These are phyloP conservation scores for Philopedon plagiatum DNA, from an alignment of 2,888 invertebrate genomes.

Conservation along the genomic window DNA sequence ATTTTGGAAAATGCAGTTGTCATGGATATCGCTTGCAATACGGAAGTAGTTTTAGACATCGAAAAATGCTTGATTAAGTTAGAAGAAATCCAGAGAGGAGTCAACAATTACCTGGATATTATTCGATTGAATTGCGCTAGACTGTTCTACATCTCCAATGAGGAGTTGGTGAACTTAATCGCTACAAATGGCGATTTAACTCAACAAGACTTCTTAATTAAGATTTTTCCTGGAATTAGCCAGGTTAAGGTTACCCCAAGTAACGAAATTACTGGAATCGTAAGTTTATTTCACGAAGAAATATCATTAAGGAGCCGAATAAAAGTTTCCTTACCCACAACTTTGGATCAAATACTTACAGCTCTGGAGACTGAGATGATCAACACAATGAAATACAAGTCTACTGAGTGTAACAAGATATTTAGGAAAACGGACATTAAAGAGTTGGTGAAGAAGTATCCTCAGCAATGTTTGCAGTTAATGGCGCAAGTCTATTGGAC, in stretches of 20 bases:
- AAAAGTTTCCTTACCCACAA: constrained; percentile 69
- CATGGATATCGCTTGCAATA: constrained; percentile 73
- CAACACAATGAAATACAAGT: constrained; percentile 62
- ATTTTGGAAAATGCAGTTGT: constrained; percentile 74
- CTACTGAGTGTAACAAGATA: constrained; percentile 53
- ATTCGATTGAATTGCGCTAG: constrained; percentile 85
- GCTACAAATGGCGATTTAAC: constrained; percentile 79
- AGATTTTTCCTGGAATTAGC: constrained; percentile 87
- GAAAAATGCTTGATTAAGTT: constrained; percentile 76
- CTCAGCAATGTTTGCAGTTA: constrained; percentile 54
- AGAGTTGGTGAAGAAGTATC: constrained; percentile 50
- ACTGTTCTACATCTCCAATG: constrained; percentile 90
- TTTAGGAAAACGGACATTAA: constrained; percentile 47
- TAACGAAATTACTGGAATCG: constrained; percentile 79
- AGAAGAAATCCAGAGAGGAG: constrained; percentile 84
- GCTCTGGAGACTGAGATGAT: constrained; percentile 86
- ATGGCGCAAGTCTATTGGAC: constrained; percentile 54
- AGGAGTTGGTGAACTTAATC: constrained; percentile 88
- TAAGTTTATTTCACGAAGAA: constrained; percentile 80
- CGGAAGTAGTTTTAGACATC: constrained; percentile 78
- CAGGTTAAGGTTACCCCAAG: constrained; percentile 77
- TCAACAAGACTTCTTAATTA: constrained; percentile 74
- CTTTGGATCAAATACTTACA: constrained; percentile 80
- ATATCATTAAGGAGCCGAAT: constrained; percentile 75
- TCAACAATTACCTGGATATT: constrained; percentile 84